Evolutionary conservation across 1,140 invertebrate species (phyloP).

Genomic region (Eueides isabella): DNA sequence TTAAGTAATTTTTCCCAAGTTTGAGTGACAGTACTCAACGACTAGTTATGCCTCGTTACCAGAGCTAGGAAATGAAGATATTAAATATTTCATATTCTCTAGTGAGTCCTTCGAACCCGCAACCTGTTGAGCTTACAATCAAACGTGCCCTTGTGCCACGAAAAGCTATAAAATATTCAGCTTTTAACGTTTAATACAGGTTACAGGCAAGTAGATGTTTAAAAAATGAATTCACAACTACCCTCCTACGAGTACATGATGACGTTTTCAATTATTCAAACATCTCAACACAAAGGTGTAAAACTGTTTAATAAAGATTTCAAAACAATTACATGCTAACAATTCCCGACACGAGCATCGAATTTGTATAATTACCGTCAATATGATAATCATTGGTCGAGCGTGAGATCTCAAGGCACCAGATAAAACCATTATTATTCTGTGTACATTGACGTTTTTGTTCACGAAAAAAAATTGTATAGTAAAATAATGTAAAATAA

Average conservation of each 20-base stretch:
- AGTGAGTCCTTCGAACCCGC: no score
- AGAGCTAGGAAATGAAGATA: no score
- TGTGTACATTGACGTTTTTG: slow-evolving; percentile 21
- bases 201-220: no score
- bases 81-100: no score
- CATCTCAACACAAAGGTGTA: slow-evolving; percentile 15
- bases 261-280: not conserved
- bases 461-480: not conserved
- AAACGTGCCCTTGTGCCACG: no score
- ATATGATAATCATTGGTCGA: slow-evolving; percentile 35
- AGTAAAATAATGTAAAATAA: not conserved
- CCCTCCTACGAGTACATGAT: not conserved
- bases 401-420: not conserved
- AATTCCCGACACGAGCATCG: slow-evolving; percentile 33
- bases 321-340: slow-evolving; percentile 30
- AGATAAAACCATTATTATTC: not conserved
- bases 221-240: no score
- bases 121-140: no score
- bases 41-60: no score
- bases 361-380: slow-evolving; percentile 34
- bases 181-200: no score
- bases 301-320: slow-evolving; percentile 27
- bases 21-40: no score
- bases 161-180: no score
- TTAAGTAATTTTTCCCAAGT: no score